Conservation (phyloP, 2,888 invertebrate species). For the Spilarctia lutea region DNA sequence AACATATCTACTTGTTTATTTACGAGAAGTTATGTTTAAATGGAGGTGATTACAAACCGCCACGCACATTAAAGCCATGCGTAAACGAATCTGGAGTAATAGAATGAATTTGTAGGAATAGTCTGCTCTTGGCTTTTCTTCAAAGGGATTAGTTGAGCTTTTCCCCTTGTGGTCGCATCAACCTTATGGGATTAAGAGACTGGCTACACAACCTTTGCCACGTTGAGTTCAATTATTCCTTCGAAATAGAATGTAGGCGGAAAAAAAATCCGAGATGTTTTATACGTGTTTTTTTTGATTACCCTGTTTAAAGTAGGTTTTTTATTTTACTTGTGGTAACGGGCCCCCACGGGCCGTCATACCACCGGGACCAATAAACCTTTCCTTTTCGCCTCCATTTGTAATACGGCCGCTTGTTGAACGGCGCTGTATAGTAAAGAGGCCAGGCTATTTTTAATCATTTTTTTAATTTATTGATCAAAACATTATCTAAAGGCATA, state of each 20-base stretch:
- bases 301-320: too few species aligned
- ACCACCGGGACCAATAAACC: too few species aligned
- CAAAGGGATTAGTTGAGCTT: slow-evolving; percentile 63
- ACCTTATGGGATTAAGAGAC: slow-evolving; percentile 64
- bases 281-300: slow-evolving; percentile 16
- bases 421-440: too few species aligned
- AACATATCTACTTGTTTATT: slow-evolving; percentile 32
- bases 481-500: too few species aligned
- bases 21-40: slow-evolving; percentile 30
- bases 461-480: too few species aligned
- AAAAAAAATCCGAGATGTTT: slow-evolving; percentile 23
- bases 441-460: too few species aligned
- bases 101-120: slow-evolving; percentile 47
- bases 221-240: slow-evolving; percentile 59
- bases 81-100: slow-evolving; percentile 42
- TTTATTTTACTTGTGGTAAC: too few species aligned
- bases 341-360: too few species aligned
- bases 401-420: too few species aligned
- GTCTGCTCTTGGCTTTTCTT: slow-evolving; percentile 55
- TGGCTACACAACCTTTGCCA: slow-evolving; percentile 53
- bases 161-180: slow-evolving; percentile 54
- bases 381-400: too few species aligned
- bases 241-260: slow-evolving; percentile 47
- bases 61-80: slow-evolving; percentile 33
- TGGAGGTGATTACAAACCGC: slow-evolving; percentile 41